These are phyloP conservation scores for Napeogenes sylphis DNA, from an alignment of 2,888 invertebrate species.

Conservation along the genomic window DNA sequence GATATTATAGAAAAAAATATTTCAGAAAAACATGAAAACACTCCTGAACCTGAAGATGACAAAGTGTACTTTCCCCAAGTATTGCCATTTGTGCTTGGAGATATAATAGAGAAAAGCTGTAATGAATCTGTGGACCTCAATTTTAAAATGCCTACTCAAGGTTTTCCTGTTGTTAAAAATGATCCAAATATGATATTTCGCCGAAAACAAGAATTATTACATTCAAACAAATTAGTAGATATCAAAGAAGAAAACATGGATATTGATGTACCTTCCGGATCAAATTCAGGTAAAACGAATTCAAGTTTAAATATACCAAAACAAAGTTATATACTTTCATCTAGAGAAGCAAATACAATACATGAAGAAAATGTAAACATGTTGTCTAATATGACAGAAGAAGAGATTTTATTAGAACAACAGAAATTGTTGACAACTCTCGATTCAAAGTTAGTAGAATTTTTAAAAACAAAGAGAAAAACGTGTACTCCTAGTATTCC, in stretches of 20 bases:
- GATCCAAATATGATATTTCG: conserved; percentile 46
- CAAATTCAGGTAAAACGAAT: conserved; percentile 18
- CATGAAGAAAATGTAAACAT: conserved; percentile 85
- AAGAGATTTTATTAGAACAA: conserved; percentile 86
- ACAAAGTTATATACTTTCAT: conserved; percentile 71
- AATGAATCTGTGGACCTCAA: conserved; percentile 38
- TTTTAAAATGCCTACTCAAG: conserved; percentile 54
- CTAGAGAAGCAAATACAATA: conserved; percentile 76
- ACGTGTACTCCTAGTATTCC: conserved; percentile 15
- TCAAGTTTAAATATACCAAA: conserved; percentile 42
- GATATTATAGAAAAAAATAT: conserved; percentile 59
- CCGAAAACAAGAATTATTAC: conserved; percentile 73
- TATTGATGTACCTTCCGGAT: conserved; percentile 41
- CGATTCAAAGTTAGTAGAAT: conserved; percentile 83
- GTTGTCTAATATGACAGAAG: conserved; percentile 82
- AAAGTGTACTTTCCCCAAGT: conserved; percentile 70
- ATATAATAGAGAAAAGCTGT: conserved; percentile 76
- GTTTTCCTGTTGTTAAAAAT: conserved; percentile 74
- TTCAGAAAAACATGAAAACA: conserved; percentile 28
- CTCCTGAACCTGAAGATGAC: conserved; percentile 50
- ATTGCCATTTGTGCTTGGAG: conserved; percentile 65
- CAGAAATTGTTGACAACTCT: conserved; percentile 80
- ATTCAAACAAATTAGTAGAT: conserved; percentile 49
- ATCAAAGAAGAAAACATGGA: conserved; percentile 44
- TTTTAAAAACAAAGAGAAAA: conserved; percentile 71